phyloP scores from a whole-genome alignment of 30 jellyfish, hydroid and myxozoan genomes.

The Aurelia aurita region DNA sequence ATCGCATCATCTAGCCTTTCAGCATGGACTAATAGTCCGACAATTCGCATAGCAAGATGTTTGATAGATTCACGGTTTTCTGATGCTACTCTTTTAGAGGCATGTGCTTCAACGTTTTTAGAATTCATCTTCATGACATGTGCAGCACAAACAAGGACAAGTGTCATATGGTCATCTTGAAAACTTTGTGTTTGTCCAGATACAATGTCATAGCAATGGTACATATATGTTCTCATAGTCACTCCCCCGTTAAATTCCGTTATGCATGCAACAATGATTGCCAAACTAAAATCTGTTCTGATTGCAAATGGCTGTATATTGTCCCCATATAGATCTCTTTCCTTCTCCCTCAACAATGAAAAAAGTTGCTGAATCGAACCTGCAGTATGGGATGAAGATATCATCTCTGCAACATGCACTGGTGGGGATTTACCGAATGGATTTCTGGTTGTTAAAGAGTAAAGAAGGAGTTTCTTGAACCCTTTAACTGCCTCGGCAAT shows the following conservation, averaged over 20 bases:
- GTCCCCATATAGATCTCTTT: conserved; percentile 1
- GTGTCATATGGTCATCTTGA: too few relatives aligned
- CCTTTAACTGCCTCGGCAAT: conserved; percentile 2
- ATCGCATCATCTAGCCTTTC: conserved; percentile 5
- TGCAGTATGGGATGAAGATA: conserved; percentile 19
- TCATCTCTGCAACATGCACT: conserved; percentile 15
- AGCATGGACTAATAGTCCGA: neutral
- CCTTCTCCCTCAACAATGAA: conserved; percentile 12
- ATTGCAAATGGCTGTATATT: conserved; percentile 20
- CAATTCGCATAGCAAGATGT: conserved; percentile 26
- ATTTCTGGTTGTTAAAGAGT: conserved; percentile 15
- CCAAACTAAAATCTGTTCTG: neutral
- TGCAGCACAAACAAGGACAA: too few relatives aligned
- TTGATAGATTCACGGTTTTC: neutral
- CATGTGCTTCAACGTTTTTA: too few relatives aligned
- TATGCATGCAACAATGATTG: too few relatives aligned
- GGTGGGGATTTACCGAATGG: conserved; percentile 24
- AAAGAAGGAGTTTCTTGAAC: conserved; percentile 9
- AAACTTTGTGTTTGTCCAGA: too few relatives aligned
- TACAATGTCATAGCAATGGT: too few relatives aligned
- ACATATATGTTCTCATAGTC: too few relatives aligned
- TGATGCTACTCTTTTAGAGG: too few relatives aligned
- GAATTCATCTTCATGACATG: too few relatives aligned
- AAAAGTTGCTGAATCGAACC: neutral
- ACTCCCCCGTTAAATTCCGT: too few relatives aligned